Percentiles rank a stretch among this genome's conserved stretches.
phyloP scores from a whole-genome alignment of 1,140 invertebrate species.

The Alviniconcha marisindica region DNA sequence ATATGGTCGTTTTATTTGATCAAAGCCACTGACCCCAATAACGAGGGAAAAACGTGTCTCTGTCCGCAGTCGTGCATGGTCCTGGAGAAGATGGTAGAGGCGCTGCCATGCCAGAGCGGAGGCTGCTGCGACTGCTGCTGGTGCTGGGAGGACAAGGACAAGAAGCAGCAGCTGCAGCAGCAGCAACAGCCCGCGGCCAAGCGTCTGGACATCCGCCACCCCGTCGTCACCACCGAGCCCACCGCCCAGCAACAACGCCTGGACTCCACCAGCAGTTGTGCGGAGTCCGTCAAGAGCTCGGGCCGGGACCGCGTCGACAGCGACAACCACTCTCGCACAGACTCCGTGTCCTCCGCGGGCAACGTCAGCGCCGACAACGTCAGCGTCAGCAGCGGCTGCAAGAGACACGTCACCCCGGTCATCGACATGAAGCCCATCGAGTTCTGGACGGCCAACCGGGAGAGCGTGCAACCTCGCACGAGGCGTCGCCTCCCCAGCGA shows the following conservation, averaged over 20 bases:
- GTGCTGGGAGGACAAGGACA: slow-evolving; percentile 33
- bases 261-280: slow-evolving; percentile 65
- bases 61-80: slow-evolving; percentile 36
- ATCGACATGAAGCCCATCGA: slow-evolving; percentile 77
- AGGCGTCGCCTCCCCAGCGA: slow-evolving; percentile 71
- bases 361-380: slow-evolving; percentile 61
- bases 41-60: background rate
- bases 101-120: slow-evolving; percentile 42
- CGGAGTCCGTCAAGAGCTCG: slow-evolving; percentile 59
- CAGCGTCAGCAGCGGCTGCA: slow-evolving; percentile 60
- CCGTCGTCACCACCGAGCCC: slow-evolving; percentile 31
- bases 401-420: slow-evolving; percentile 69
- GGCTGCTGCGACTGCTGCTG: slow-evolving; percentile 47
- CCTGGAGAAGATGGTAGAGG: slow-evolving; percentile 46
- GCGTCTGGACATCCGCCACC: slow-evolving; percentile 49
- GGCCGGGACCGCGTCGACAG: slow-evolving; percentile 63
- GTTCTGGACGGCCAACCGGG: slow-evolving; percentile 76
- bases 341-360: slow-evolving; percentile 67
- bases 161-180: slow-evolving; percentile 21
- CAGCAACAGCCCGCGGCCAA: too few relatives aligned
- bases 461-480: slow-evolving; percentile 75
- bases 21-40: too few relatives aligned
- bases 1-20: too few relatives aligned
- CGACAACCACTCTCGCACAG: slow-evolving; percentile 64
- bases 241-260: slow-evolving; percentile 45